Conservation (phyloP, 2,797 vertebrate species). For the Scleropages formosus region DNA sequence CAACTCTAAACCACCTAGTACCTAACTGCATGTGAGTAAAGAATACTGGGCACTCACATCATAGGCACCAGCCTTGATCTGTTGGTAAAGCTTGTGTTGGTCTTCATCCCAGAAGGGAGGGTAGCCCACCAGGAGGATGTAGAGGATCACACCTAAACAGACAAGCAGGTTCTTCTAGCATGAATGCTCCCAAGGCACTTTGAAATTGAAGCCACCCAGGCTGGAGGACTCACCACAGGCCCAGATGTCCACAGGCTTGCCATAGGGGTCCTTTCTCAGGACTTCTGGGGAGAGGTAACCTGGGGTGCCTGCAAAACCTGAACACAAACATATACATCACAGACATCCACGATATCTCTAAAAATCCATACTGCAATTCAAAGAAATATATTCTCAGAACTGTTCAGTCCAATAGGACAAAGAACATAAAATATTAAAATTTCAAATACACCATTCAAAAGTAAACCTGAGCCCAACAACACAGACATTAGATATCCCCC, state of each 20-base stretch:
- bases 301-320: conserved; percentile 97
- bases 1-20: neutral
- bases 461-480: no score
- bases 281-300: conserved; percentile 97
- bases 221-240: conserved; percentile 86
- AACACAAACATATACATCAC: conserved; percentile 16
- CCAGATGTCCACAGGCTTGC: conserved; percentile 99
- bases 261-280: conserved; percentile 97
- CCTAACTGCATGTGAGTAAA: neutral
- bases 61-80: conserved; percentile 85
- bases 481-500: no score
- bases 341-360: no score
- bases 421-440: no score
- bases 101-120: conserved; percentile 88
- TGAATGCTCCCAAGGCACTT: neutral
- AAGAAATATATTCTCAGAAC: no score
- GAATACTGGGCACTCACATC: conserved; percentile 69
- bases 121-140: conserved; percentile 85
- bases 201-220: neutral
- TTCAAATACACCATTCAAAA: no score
- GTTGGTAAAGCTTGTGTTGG: conserved; percentile 86
- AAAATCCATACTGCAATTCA: no score
- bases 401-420: no score
- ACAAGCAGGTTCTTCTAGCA: neutral
- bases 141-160: conserved; percentile 78